Evolutionary conservation across 2,888 invertebrate genomes (phyloP), one percentile per base, ranked within the genome.

Genomic region (Brachyopa scutellaris): DNA sequence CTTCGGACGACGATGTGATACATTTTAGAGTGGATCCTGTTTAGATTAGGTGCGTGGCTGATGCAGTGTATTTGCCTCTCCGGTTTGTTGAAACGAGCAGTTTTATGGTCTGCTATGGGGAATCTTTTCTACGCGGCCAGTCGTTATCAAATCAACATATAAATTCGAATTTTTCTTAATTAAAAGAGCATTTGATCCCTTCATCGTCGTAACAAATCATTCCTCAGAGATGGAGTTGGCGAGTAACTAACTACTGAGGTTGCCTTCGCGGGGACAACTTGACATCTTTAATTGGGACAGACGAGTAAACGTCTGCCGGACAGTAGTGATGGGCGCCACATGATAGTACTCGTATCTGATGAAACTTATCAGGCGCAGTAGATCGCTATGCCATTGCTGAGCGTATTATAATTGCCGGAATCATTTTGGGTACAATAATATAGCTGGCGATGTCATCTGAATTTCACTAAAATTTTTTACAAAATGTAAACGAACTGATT

Each of bases 261-360:
- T 77, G 55, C 31, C 40, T 64, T 40, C 9, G 57, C 42, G 33
- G 19, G 29, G 29, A 73, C 73, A 66, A 61, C 76, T 80, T 80
- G 76, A 57, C 77, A 77, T 82, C 51, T 82, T 51, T 66, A 77
- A 53, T 61, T 66, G 59, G 70, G 70, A 57, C 42, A 29, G 31
- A 57, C 38, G 31, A 38, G 17, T 40, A 55, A 64, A 66, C 64
- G 64, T 64, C 64, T 78, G 38, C 33, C 69, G 69, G 51, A 66
- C 69, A 29, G 64, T 77, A 77, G 76, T 70, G 80, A 82, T 70
- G 70, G 80, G 80, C 80, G 80, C 80, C 80, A 82, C 80, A 62
- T 82, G 77, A 82, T 77, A 59, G 64, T 31, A 9, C 45, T 9
- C 19, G 45, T 69, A 64, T 69, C 76, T 69, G 51, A 76, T 80